These are phyloP conservation scores for Distichodus sexfasciatus DNA, from an alignment of 2,797 vertebrate genomes.

Conservation along the genomic window DNA sequence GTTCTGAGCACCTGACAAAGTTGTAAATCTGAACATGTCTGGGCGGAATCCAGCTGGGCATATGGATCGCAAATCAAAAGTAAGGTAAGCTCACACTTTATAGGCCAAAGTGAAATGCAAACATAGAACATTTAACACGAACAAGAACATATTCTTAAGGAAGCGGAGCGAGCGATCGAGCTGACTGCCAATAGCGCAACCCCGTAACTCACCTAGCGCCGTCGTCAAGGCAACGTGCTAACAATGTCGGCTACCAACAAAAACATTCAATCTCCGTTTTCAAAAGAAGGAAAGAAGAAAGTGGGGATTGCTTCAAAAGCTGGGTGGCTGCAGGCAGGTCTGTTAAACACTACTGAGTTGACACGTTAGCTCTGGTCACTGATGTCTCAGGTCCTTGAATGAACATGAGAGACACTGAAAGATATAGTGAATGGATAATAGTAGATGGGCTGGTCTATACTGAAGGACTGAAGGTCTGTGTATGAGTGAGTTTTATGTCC, in stretches of 20 bases:
- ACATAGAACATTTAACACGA: conserved; percentile 17
- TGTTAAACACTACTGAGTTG: neutral
- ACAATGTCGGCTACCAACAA: conserved; percentile 35
- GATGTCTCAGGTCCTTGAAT: too few relatives aligned
- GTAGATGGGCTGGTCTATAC: neutral
- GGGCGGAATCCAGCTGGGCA: neutral
- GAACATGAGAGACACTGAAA: neutral
- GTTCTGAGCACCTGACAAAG: neutral
- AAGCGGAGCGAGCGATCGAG: neutral
- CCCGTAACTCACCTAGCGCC: conserved; percentile 38
- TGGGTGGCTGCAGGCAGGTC: neutral
- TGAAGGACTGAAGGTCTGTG: neutral
- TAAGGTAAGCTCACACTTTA: conserved; percentile 2
- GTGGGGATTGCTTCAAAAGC: neutral
- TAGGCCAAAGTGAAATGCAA: conserved; percentile 9
- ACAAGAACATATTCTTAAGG: conserved; percentile 19
- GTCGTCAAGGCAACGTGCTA: conserved; percentile 32
- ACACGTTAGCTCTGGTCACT: too few relatives aligned
- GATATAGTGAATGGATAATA: neutral
- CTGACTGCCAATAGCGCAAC: conserved; percentile 29
- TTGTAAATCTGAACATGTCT: neutral
- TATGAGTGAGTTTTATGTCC: conserved; percentile 17
- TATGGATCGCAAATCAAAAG: conserved; percentile 6
- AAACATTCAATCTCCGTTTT: conserved; percentile 25
- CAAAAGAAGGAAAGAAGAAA: neutral